A percentile compares a stretch with the other conserved stretches of the same genome.
These are phyloP conservation scores for Bombus breviceps DNA, from an alignment of 1,140 invertebrate genomes.

Conservation along the genomic window DNA sequence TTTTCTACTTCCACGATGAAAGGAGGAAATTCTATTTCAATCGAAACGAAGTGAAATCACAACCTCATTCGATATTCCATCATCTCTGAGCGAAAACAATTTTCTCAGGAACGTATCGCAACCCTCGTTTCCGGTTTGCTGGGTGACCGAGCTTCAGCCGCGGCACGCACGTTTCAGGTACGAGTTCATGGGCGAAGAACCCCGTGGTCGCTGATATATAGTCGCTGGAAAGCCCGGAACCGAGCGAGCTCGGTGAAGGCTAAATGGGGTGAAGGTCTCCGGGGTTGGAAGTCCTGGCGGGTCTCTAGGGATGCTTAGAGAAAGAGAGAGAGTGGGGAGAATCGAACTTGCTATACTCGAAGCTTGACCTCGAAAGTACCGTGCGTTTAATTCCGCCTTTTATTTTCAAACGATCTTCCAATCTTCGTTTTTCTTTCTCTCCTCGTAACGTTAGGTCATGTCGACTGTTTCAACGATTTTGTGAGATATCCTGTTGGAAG, in stretches of 20 bases:
- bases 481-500: not conserved
- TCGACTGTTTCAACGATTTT: not conserved
- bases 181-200: conserved; percentile 61
- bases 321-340: not conserved
- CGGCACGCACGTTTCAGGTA: conserved; percentile 41
- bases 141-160: conserved; percentile 19
- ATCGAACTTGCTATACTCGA: conserved; percentile 58
- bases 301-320: conserved; percentile 54
- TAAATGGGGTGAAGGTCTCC: conserved; percentile 82
- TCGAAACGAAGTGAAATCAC: not conserved
- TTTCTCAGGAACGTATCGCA: not conserved
- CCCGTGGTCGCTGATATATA: conserved; percentile 53
- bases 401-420: not conserved
- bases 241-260: conserved; percentile 80
- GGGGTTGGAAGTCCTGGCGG: conserved; percentile 63
- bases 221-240: conserved; percentile 70
- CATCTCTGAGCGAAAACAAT: not conserved
- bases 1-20: not conserved
- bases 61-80: not conserved
- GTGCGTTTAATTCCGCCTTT: conserved; percentile 29
- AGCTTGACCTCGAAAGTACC: conserved; percentile 57
- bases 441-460: not conserved
- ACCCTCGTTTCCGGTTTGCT: conserved; percentile 1
- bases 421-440: not conserved
- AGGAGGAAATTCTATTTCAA: not conserved